Evolutionary conservation across 2,888 invertebrate genomes (phyloP).

Genomic region (Aporophyla lueneburgensis): DNA sequence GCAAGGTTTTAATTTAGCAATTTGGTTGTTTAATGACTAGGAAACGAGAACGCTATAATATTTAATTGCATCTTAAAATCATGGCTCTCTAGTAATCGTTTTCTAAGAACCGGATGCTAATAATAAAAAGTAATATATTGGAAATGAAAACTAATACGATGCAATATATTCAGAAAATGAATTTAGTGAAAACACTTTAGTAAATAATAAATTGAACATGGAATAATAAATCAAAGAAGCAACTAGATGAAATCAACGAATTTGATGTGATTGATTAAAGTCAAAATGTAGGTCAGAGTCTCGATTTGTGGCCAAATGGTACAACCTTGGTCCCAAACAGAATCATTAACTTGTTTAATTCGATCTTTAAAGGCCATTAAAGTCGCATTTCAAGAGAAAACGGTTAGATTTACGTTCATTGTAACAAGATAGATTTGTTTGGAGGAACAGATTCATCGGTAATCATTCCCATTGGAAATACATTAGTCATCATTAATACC

Average conservation of each 20-base stretch:
- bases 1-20: constrained; percentile 20
- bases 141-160: constrained; percentile 16
- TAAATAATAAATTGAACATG: neutral
- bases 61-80: constrained; percentile 54
- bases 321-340: constrained; percentile 53
- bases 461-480: constrained; percentile 33
- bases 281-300: constrained; percentile 59
- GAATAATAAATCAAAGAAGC: constrained; percentile 18
- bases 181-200: neutral
- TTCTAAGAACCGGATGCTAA: constrained; percentile 42
- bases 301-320: constrained; percentile 55
- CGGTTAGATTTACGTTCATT: constrained; percentile 50
- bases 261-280: constrained; percentile 53
- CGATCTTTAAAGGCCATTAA: constrained; percentile 63
- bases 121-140: constrained; percentile 28
- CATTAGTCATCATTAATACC: constrained; percentile 42
- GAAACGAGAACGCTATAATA: constrained; percentile 40
- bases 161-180: constrained; percentile 25
- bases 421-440: constrained; percentile 57
- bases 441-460: constrained; percentile 41
- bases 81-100: constrained; percentile 41
- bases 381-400: constrained; percentile 60
- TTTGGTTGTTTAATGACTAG: constrained; percentile 17
- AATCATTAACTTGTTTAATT: constrained; percentile 59
- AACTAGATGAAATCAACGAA: constrained; percentile 25